phyloP scores from a whole-genome alignment of 2,888 invertebrate species.

The Sturmia bella region DNA sequence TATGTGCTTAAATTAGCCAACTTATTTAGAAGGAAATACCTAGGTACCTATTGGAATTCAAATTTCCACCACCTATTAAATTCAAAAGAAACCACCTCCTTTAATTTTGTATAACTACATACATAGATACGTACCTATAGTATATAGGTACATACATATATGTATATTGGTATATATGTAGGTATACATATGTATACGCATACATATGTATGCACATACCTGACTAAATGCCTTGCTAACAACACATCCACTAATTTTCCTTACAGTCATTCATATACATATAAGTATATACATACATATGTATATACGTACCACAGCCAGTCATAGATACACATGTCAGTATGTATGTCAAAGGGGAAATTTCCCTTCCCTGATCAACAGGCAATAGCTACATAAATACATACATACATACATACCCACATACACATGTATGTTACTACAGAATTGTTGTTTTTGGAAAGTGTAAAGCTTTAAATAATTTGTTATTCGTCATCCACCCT shows the following conservation, averaged over 20 bases:
- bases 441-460: no score
- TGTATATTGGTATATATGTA: neutral
- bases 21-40: no score
- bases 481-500: constrained; percentile 55
- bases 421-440: neutral
- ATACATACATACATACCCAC: neutral
- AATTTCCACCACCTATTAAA: no score
- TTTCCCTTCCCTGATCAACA: constrained; percentile 23
- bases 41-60: no score
- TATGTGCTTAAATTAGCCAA: no score
- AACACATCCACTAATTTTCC: no score
- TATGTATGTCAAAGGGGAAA: constrained; percentile 19
- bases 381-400: neutral
- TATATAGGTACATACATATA: neutral
- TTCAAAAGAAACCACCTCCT: no score
- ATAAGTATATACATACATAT: neutral
- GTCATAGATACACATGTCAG: neutral
- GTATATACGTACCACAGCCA: neutral
- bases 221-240: no score
- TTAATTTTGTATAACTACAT: no score
- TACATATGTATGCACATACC: neutral
- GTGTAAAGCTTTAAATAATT: neutral
- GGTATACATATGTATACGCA: neutral
- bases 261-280: no score
- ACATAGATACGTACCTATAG: no score